Evolutionary conservation across 2,888 invertebrate genomes (phyloP).

Genomic region (Helobdella robusta): DNA sequence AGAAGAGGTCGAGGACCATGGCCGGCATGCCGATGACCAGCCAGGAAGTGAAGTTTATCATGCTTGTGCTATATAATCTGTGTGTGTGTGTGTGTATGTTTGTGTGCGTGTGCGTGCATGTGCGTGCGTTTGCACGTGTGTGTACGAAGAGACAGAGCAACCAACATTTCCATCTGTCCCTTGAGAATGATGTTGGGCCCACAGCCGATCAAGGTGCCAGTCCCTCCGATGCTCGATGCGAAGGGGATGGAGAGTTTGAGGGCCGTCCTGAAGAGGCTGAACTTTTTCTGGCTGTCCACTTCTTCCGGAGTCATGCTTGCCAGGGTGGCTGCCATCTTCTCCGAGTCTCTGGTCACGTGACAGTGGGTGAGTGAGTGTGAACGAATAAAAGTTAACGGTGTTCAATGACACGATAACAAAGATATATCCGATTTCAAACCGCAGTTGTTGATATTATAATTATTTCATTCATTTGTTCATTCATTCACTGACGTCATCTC

Average conservation of each 20-base stretch:
- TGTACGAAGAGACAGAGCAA: too few species aligned
- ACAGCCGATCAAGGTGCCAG: conserved; percentile 49
- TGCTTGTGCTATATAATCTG: neutral
- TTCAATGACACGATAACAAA: too few species aligned
- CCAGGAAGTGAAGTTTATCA: conserved; percentile 27
- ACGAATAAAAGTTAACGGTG: neutral
- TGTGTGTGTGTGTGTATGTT: too few species aligned
- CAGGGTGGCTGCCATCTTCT: neutral
- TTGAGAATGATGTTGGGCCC: conserved; percentile 49
- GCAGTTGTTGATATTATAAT: too few species aligned
- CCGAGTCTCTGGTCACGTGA: neutral
- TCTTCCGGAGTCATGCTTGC: neutral
- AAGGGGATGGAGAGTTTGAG: conserved; percentile 29
- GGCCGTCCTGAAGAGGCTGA: conserved; percentile 26
- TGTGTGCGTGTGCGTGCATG: too few species aligned
- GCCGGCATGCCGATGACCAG: conserved; percentile 26
- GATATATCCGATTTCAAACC: too few species aligned
- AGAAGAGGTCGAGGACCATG: conserved; percentile 25
- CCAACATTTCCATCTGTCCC: conserved; percentile 42
- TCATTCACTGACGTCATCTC: too few species aligned
- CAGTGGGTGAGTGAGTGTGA: neutral
- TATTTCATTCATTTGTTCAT: too few species aligned
- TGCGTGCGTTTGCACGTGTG: too few species aligned
- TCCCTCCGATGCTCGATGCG: conserved; percentile 47
- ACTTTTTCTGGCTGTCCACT: conserved; percentile 21